Conservation (phyloP, 2,113 vertebrate genomes). For the Heterocephalus glaber region DNA sequence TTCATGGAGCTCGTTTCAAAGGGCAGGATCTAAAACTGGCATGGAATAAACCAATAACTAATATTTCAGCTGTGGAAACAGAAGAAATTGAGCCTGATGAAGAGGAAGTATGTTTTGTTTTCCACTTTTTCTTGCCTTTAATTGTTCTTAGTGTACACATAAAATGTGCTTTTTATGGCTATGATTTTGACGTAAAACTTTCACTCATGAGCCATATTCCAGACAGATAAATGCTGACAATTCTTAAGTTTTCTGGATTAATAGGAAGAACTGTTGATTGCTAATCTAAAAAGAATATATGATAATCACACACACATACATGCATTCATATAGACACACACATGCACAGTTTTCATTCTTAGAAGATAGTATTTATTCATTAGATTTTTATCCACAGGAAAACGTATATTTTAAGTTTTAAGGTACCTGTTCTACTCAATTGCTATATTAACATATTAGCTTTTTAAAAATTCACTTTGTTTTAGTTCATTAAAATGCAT, state of each 20-base stretch:
- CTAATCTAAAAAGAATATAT: slow-evolving; percentile 58
- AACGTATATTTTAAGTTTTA: slow-evolving; percentile 72
- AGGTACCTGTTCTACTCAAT: slow-evolving; percentile 54
- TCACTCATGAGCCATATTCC: slow-evolving; percentile 68
- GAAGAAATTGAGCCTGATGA: slow-evolving; percentile 95
- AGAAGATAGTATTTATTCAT: slow-evolving; percentile 63
- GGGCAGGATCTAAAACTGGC: slow-evolving; percentile 93
- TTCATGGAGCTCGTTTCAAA: slow-evolving; percentile 94
- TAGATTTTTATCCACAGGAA: slow-evolving; percentile 78
- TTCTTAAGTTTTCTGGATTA: slow-evolving; percentile 67
- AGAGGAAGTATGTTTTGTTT: slow-evolving; percentile 92
- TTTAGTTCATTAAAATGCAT: slow-evolving; percentile 73
- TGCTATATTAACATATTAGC: slow-evolving; percentile 71
- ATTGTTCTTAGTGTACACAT: slow-evolving; percentile 58
- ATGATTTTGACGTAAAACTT: slow-evolving; percentile 68
- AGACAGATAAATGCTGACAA: slow-evolving; percentile 69
- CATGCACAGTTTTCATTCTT: slow-evolving; percentile 59
- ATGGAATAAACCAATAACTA: slow-evolving; percentile 93
- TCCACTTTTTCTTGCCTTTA: slow-evolving; percentile 48
- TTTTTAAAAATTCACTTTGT: slow-evolving; percentile 67
- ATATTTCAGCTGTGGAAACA: slow-evolving; percentile 87
- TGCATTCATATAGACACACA: neutral
- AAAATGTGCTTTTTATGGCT: slow-evolving; percentile 64
- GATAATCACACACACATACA: neutral
- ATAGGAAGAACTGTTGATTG: slow-evolving; percentile 61